A percentile compares a stretch with the other conserved stretches of the same genome.
Evolutionary conservation across 2,888 invertebrate species (phyloP).

Genomic region (Drosophila subquinaria): DNA sequence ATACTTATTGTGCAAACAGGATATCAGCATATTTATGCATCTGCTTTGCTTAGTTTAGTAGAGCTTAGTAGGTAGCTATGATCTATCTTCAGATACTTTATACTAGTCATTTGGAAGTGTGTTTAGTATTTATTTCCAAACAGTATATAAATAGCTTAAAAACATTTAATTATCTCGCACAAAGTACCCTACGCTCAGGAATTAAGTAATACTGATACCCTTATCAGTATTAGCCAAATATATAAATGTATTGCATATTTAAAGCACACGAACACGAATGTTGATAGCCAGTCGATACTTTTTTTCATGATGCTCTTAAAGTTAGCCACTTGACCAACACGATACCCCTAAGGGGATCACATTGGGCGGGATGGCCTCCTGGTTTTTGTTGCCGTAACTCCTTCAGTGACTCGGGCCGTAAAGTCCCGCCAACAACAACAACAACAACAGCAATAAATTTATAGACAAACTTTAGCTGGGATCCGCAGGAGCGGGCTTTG

Average conservation of each 20-base stretch:
- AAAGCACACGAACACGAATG: slow-evolving; percentile 8
- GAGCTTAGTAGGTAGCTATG: slow-evolving; percentile 3
- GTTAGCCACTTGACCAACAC: slow-evolving; percentile 62
- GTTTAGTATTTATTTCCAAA: too few species aligned
- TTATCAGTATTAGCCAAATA: not conserved
- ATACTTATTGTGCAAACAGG: slow-evolving; percentile 1
- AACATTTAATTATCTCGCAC: not conserved
- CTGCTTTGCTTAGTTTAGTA: slow-evolving; percentile 5
- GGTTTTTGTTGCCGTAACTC: slow-evolving; percentile 29
- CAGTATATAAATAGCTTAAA: slow-evolving; percentile 3
- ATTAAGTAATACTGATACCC: not conserved
- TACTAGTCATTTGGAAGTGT: not conserved
- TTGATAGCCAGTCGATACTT: too few species aligned
- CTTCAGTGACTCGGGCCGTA: slow-evolving; percentile 35
- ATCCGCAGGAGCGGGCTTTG: slow-evolving; percentile 29
- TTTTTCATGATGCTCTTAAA: slow-evolving; percentile 57
- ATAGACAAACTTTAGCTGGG: slow-evolving; percentile 69
- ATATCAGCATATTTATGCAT: slow-evolving; percentile 21
- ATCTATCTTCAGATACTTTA: too few species aligned
- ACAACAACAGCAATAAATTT: slow-evolving; percentile 56
- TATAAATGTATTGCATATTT: not conserved
- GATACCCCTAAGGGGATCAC: slow-evolving; percentile 59
- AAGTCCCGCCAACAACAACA: slow-evolving; percentile 36
- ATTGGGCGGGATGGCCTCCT: slow-evolving; percentile 41
- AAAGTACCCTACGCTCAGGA: not conserved